These are phyloP conservation scores for Hermetia illucens DNA, from an alignment of 1,140 invertebrate species.

Conservation along the genomic window DNA sequence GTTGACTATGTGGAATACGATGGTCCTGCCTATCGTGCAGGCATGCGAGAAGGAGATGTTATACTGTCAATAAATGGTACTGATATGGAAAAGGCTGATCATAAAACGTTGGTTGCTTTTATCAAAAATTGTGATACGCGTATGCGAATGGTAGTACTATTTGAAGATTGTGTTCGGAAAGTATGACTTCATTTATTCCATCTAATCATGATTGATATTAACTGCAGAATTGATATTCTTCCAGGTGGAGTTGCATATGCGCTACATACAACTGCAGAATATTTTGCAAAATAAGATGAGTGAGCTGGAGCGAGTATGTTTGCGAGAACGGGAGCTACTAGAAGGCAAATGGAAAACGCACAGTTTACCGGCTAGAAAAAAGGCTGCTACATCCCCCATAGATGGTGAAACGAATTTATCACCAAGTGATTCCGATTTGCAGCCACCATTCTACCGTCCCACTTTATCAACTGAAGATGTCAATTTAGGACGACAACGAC, in stretches of 20 bases:
- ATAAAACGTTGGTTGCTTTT: constrained; percentile 77
- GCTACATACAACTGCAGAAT: constrained; percentile 77
- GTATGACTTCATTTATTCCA: constrained; percentile 30
- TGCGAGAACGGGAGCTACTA: constrained; percentile 67
- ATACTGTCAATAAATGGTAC: constrained; percentile 88
- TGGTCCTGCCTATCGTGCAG: constrained; percentile 75
- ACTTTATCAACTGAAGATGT: constrained; percentile 59
- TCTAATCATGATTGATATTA: not conserved
- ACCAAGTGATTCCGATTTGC: constrained; percentile 25
- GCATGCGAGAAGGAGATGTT: constrained; percentile 88
- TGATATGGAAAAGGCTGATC: constrained; percentile 82
- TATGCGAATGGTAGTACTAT: constrained; percentile 89
- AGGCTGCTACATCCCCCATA: constrained; percentile 40
- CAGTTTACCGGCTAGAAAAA: constrained; percentile 66
- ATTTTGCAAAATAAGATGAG: constrained; percentile 72
- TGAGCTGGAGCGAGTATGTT: constrained; percentile 68
- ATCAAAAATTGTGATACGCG: constrained; percentile 79
- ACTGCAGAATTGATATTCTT: constrained; percentile 7
- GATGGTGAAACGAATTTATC: constrained; percentile 32
- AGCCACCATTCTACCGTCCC: constrained; percentile 40
- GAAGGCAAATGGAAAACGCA: constrained; percentile 79
- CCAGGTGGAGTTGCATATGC: constrained; percentile 74
- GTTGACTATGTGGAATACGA: constrained; percentile 91
- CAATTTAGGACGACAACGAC: constrained; percentile 31
- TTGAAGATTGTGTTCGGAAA: constrained; percentile 89